These are phyloP conservation scores for Andrena fulva DNA, from an alignment of 2,888 invertebrate species.

Conservation along the genomic window DNA sequence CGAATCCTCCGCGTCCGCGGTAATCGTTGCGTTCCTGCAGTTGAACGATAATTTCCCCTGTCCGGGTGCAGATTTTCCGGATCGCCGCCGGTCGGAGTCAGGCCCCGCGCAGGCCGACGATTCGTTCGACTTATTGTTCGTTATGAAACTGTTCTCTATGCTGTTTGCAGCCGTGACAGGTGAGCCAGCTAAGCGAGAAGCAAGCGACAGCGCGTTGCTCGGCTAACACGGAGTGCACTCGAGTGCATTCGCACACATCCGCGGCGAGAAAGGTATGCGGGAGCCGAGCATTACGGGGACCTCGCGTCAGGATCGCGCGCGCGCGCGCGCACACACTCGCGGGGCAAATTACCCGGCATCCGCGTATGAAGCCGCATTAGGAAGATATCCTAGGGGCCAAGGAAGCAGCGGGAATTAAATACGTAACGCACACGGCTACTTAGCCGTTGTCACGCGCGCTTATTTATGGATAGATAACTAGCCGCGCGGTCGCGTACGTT, in stretches of 20 bases:
- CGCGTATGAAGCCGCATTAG: slow-evolving; percentile 49
- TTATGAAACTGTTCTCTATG: background rate
- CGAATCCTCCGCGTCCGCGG: no score
- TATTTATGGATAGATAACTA: slow-evolving; percentile 56
- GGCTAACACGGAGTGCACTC: background rate
- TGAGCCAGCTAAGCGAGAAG: slow-evolving; percentile 17
- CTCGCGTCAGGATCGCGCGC: slow-evolving; percentile 20
- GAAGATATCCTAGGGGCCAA: slow-evolving; percentile 32
- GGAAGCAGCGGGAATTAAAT: slow-evolving; percentile 57
- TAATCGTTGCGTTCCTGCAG: no score
- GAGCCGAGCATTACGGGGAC: slow-evolving; percentile 6
- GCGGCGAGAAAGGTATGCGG: slow-evolving; percentile 19
- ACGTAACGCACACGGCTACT: slow-evolving; percentile 43
- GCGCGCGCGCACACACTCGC: background rate
- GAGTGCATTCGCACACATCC: background rate
- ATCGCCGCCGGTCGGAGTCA: background rate
- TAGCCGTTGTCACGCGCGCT: slow-evolving; percentile 43
- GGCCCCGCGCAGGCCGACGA: background rate
- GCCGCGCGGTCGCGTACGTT: slow-evolving; percentile 37
- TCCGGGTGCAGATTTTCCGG: background rate
- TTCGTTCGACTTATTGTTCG: background rate
- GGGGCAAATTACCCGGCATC: slow-evolving; percentile 30
- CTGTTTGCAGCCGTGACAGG: slow-evolving; percentile 20
- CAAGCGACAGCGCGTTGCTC: slow-evolving; percentile 11
- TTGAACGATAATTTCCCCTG: no score